Conservation (phyloP, 2,797 vertebrate genomes). For the Cynodonichthys magdalenae region DNA sequence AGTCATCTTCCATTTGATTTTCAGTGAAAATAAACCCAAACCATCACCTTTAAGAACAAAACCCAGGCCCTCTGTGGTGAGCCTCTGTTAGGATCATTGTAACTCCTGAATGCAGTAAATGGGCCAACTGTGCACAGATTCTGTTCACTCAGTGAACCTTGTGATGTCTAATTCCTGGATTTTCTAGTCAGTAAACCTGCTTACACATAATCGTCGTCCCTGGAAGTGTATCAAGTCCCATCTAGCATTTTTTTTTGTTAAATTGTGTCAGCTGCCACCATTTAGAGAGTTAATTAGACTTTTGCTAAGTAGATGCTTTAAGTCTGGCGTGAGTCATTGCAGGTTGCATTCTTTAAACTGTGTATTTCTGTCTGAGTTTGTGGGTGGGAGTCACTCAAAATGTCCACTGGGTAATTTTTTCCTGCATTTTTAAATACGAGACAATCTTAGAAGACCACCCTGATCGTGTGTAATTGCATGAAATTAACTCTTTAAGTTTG, state of each 20-base stretch:
- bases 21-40: background rate
- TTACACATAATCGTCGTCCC: slow-evolving; percentile 51
- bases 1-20: background rate
- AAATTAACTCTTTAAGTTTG: too few relatives aligned
- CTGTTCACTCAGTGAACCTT: slow-evolving; percentile 70
- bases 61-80: background rate
- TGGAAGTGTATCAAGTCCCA: slow-evolving; percentile 51
- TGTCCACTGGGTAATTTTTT: slow-evolving; percentile 47
- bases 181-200: slow-evolving; percentile 77
- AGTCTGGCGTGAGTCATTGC: slow-evolving; percentile 34
- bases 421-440: slow-evolving; percentile 24
- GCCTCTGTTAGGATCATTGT: slow-evolving; percentile 53
- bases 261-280: slow-evolving; percentile 23
- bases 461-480: background rate
- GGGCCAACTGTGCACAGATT: slow-evolving; percentile 51
- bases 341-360: slow-evolving; percentile 22
- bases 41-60: slow-evolving; percentile 4
- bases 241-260: slow-evolving; percentile 31
- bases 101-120: slow-evolving; percentile 51
- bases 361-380: slow-evolving; percentile 18
- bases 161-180: slow-evolving; percentile 78
- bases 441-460: slow-evolving; percentile 20
- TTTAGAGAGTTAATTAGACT: slow-evolving; percentile 48
- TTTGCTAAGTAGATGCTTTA: slow-evolving; percentile 32
- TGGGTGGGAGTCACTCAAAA: slow-evolving; percentile 39